Evolutionary conservation across 1,140 invertebrate species (phyloP).

Genomic region (Apocrypta bakeri): DNA sequence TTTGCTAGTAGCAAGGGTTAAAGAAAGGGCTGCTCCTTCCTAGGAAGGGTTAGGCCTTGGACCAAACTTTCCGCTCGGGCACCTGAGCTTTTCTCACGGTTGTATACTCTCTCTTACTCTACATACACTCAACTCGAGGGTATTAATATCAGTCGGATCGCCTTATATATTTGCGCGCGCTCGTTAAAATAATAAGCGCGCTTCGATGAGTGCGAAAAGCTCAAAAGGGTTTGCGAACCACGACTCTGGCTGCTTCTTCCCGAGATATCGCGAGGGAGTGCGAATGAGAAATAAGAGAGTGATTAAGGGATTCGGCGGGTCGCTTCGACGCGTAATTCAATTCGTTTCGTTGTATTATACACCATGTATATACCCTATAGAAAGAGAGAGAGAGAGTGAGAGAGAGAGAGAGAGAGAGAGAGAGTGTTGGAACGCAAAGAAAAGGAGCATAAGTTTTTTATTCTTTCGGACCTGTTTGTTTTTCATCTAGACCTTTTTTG

Average conservation of each 20-base stretch:
- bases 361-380: too few relatives aligned
- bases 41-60: conserved; percentile 38
- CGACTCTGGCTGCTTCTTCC: conserved; percentile 24
- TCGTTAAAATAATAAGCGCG: conserved; percentile 64
- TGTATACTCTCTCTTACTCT: background rate
- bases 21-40: conserved; percentile 27
- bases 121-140: background rate
- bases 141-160: conserved; percentile 59
- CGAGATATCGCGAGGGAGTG: conserved; percentile 14
- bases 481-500: conserved; percentile 28
- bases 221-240: conserved; percentile 35
- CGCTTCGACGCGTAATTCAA: conserved; percentile 46
- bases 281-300: conserved; percentile 40
- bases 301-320: conserved; percentile 49
- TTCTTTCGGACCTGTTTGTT: conserved; percentile 32
- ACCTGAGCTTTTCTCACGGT: conserved; percentile 64
- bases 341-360: conserved; percentile 15
- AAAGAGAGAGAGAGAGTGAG: conserved; percentile 1
- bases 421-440: background rate
- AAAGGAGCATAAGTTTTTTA: conserved; percentile 14
- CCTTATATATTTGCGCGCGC: conserved; percentile 39
- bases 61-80: conserved; percentile 49
- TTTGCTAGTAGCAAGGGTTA: background rate
- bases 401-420: conserved; percentile 11
- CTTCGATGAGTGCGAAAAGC: conserved; percentile 56